Evolutionary conservation across 2,888 invertebrate genomes (phyloP).

Genomic region (Hedya salicella): DNA sequence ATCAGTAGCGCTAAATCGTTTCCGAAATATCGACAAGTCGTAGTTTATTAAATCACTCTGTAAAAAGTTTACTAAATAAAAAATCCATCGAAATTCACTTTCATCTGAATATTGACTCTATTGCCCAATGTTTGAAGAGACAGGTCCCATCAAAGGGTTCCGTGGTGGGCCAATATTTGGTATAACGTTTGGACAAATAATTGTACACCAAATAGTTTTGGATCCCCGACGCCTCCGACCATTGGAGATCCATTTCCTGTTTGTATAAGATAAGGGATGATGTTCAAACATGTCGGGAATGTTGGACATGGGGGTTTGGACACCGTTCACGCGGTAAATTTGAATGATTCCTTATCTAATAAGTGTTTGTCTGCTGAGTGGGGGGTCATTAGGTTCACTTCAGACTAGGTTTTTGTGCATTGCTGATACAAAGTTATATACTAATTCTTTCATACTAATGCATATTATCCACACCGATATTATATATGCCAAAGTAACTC

Average conservation of each 20-base stretch:
- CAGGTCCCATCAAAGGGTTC: constrained; percentile 60
- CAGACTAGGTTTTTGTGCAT: too few species aligned
- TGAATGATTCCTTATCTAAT: constrained; percentile 2
- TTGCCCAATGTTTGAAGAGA: constrained; percentile 53
- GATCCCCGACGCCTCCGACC: constrained; percentile 45
- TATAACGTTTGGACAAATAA: constrained; percentile 58
- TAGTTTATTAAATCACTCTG: too few species aligned
- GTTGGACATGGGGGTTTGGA: constrained; percentile 52
- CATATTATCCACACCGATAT: too few species aligned
- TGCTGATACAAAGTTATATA: too few species aligned
- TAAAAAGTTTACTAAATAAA: neutral
- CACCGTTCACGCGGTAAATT: constrained; percentile 42
- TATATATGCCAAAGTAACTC: too few species aligned
- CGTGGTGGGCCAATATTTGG: constrained; percentile 60
- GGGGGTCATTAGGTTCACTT: too few species aligned
- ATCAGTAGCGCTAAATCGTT: too few species aligned
- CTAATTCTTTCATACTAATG: too few species aligned
- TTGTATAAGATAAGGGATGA: constrained; percentile 63
- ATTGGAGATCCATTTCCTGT: constrained; percentile 67
- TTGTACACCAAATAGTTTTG: constrained; percentile 50
- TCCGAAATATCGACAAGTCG: too few species aligned
- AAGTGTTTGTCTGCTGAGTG: constrained; percentile 4
- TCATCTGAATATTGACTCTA: constrained; percentile 51
- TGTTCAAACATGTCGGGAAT: constrained; percentile 62
- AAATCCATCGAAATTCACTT: constrained; percentile 30